A percentile compares a stretch with the other conserved stretches of the same genome.
phyloP scores from a whole-genome alignment of 2,113 vertebrate species.

The Alligator mississippiensis region DNA sequence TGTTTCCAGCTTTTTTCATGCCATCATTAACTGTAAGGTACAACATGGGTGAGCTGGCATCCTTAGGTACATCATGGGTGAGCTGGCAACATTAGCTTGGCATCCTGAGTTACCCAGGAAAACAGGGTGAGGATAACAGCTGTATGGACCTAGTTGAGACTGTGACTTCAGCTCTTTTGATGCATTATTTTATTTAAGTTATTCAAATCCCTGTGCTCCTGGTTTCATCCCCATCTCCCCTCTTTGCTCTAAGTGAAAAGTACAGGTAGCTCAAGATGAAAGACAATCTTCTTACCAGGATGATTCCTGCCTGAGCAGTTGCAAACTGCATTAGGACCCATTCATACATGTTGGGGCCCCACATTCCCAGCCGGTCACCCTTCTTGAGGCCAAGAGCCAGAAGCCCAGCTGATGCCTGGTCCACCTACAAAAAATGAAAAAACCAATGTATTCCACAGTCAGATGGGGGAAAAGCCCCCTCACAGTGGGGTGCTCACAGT shows the following conservation, averaged over 20 bases:
- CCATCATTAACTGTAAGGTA: not conserved
- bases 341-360: slow-evolving; percentile 93
- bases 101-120: not conserved
- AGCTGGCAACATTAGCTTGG: not conserved
- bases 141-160: not conserved
- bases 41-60: not conserved
- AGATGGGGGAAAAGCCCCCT: not conserved
- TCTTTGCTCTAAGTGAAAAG: not conserved
- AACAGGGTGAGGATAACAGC: rapidly evolving
- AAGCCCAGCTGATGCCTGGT: slow-evolving; percentile 89
- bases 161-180: not conserved
- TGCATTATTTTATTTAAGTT: not conserved
- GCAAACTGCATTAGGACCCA: slow-evolving; percentile 93
- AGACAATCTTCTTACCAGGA: slow-evolving; percentile 85
- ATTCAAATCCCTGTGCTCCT: too few relatives aligned
- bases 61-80: not conserved
- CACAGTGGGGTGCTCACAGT: not conserved
- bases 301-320: slow-evolving; percentile 91
- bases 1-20: not conserved
- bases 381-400: slow-evolving; percentile 88
- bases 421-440: slow-evolving; percentile 82
- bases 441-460: not conserved
- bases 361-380: slow-evolving; percentile 92
- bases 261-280: not conserved
- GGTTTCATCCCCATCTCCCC: not conserved